A percentile compares a stretch with the other conserved stretches of the same genome.
Evolutionary conservation across 1,140 invertebrate genomes (phyloP).

Genomic region (Venustaconcha ellipsiformis): DNA sequence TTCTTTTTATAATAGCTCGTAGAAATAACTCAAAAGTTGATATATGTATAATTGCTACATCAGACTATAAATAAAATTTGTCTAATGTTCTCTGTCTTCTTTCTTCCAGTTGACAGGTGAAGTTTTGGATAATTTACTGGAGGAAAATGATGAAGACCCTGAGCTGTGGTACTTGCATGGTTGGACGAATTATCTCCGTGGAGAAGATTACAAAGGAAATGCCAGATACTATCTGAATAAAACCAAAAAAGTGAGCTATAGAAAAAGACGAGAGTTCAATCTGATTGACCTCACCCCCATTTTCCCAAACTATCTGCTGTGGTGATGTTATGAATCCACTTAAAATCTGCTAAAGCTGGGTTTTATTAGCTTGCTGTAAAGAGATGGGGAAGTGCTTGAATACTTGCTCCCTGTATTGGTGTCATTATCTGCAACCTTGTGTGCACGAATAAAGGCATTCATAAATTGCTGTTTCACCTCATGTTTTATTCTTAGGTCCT

Average conservation of each 20-base stretch:
- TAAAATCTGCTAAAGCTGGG: no score
- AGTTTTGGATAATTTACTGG: conserved; percentile 45
- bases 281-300: no score
- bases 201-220: conserved; percentile 50
- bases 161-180: conserved; percentile 66
- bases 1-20: background rate
- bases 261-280: no score
- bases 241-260: conserved; percentile 20
- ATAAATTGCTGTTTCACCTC: no score
- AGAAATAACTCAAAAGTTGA: background rate
- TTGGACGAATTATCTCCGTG: conserved; percentile 52
- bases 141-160: conserved; percentile 50
- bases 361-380: no score
- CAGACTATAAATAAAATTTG: background rate
- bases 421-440: no score
- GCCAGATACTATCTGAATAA: conserved; percentile 40
- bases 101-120: conserved; percentile 39
- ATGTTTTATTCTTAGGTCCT: no score
- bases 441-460: no score
- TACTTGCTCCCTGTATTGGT: no score
- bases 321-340: no score
- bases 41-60: background rate
- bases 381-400: no score
- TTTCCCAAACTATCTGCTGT: no score
- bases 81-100: background rate